phyloP scores from a whole-genome alignment of 1,140 invertebrate species.

The Propsilocerus akamusi region DNA sequence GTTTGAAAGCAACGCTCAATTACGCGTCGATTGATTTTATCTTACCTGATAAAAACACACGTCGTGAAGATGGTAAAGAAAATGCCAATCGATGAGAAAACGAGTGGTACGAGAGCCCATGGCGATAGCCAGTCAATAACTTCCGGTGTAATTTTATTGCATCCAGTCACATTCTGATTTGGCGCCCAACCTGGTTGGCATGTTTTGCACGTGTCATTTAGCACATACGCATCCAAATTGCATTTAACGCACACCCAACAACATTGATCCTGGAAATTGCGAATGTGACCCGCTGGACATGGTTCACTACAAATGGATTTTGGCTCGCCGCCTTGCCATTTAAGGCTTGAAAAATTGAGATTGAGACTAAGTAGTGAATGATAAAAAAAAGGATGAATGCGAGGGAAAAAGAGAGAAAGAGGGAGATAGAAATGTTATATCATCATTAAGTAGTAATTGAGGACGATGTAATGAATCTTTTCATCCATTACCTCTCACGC shows the following conservation, averaged over 20 bases:
- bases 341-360: not conserved
- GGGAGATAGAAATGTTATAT: not conserved
- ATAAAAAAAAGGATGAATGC: no score
- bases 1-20: no score
- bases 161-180: conserved; percentile 27
- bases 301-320: conserved; percentile 42
- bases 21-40: no score
- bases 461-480: no score
- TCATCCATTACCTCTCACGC: conserved; percentile 37
- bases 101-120: conserved; percentile 40
- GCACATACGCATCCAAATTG: conserved; percentile 32
- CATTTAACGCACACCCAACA: conserved; percentile 48
- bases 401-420: no score
- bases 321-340: conserved; percentile 17
- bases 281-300: conserved; percentile 38
- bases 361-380: not conserved
- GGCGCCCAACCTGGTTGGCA: conserved; percentile 36
- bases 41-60: conserved; percentile 38
- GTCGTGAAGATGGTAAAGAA: conserved; percentile 39
- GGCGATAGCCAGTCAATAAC: conserved; percentile 31
- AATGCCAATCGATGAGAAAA: conserved; percentile 36
- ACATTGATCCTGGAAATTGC: conserved; percentile 36
- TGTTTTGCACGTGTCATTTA: conserved; percentile 36
- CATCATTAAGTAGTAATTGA: not conserved
- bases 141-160: conserved; percentile 29